A percentile compares a stretch with the other conserved stretches of the same genome.
Evolutionary conservation across 2,797 vertebrate species (phyloP).

Genomic region (Melanitta fusca): DNA sequence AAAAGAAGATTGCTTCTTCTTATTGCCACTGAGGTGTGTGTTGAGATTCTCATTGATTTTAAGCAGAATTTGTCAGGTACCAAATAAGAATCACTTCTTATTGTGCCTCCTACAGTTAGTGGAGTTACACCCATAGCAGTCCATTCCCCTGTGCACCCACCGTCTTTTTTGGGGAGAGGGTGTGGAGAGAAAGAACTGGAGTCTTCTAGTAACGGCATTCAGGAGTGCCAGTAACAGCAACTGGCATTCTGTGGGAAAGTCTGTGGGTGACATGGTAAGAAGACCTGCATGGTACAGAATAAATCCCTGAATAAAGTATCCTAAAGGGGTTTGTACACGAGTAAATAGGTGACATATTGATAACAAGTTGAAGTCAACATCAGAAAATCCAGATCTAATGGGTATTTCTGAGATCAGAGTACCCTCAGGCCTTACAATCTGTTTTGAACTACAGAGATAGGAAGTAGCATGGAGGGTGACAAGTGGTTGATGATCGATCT

Average conservation of each 20-base stretch:
- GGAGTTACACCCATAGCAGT: neutral
- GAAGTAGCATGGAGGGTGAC: neutral
- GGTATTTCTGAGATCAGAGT: neutral
- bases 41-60: neutral
- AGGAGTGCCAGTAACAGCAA: neutral
- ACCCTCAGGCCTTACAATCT: neutral
- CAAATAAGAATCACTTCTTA: neutral
- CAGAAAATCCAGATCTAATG: neutral
- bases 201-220: neutral
- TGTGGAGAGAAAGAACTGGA: neutral
- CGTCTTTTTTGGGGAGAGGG: neutral
- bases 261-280: neutral
- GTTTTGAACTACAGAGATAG: neutral
- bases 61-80: neutral
- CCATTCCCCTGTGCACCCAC: neutral
- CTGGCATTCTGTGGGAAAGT: neutral
- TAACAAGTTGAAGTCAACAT: neutral
- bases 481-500: neutral
- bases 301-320: neutral
- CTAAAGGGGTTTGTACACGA: neutral
- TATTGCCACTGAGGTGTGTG: neutral
- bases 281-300: neutral
- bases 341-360: neutral
- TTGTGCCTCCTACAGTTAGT: neutral
- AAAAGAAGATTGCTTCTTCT: neutral